Conservation (phyloP, 2,113 vertebrate species). For the Pontoporia blainvillei region DNA sequence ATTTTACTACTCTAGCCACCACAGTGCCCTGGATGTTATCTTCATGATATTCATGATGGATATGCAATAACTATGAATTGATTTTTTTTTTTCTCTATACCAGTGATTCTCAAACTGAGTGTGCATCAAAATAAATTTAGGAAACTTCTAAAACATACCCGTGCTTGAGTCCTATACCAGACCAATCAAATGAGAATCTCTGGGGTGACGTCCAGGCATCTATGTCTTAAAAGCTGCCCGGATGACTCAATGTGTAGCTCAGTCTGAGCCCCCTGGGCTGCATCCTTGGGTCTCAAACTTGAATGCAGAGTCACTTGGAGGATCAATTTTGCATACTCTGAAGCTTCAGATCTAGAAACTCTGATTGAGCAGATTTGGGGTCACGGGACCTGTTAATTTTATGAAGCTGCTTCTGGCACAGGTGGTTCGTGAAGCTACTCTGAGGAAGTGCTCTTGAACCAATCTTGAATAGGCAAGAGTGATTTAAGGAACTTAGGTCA, state of each 20-base stretch:
- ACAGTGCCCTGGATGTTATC: not conserved
- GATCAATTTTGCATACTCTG: too few species aligned
- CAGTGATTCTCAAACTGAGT: not conserved
- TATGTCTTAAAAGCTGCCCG: not conserved
- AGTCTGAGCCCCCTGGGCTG: not conserved
- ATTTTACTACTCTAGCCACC: not conserved
- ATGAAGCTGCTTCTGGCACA: not conserved
- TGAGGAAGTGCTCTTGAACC: not conserved
- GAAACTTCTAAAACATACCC: not conserved
- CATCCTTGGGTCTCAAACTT: not conserved
- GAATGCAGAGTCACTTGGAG: not conserved
- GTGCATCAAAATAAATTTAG: not conserved
- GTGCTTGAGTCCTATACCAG: not conserved
- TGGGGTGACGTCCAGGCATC: fast-evolving
- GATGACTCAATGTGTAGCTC: not conserved
- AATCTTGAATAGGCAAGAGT: not conserved
- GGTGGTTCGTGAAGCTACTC: not conserved
- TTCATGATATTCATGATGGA: not conserved
- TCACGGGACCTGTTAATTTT: not conserved
- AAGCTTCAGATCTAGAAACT: not conserved
- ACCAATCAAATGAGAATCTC: not conserved
- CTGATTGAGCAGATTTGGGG: not conserved
- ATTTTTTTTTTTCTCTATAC: not conserved
- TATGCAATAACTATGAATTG: not conserved
- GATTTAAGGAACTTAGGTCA: not conserved